Evolutionary conservation across 2,113 vertebrate genomes (phyloP).

Genomic region (Protomyctophum bolini): DNA sequence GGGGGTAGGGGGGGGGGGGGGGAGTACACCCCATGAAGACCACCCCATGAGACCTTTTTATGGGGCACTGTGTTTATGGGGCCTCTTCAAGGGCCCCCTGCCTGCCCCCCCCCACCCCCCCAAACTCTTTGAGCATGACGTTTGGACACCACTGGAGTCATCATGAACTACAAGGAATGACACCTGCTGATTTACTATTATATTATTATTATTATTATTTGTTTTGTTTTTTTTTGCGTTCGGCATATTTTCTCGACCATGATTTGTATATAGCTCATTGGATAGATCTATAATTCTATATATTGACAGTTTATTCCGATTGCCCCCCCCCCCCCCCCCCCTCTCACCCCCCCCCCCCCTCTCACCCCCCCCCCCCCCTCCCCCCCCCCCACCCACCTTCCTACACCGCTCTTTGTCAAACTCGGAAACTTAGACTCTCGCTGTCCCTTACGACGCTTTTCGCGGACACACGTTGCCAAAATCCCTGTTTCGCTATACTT

Average conservation of each 20-base stretch:
- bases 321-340: too few relatives aligned
- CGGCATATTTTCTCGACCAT: constrained; percentile 48
- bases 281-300: constrained; percentile 68
- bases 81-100: neutral
- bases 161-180: constrained; percentile 47
- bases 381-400: neutral
- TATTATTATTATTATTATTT: neutral
- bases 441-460: constrained; percentile 59
- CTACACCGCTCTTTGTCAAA: neutral
- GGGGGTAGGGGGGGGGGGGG: too few relatives aligned
- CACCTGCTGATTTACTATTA: constrained; percentile 50
- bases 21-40: too few relatives aligned
- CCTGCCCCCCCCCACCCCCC: neutral
- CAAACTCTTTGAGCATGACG: constrained; percentile 51
- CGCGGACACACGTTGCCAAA: constrained; percentile 20
- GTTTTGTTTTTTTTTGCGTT: too few relatives aligned
- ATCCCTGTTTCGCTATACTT: too few relatives aligned
- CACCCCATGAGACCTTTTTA: too few relatives aligned
- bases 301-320: constrained; percentile 54
- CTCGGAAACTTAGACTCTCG: constrained; percentile 38
- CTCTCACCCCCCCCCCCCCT: too few relatives aligned
- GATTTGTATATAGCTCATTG: constrained; percentile 72
- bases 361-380: too few relatives aligned
- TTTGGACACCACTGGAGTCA: constrained; percentile 53
- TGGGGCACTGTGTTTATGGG: constrained; percentile 32